phyloP scores from a whole-genome alignment of 2,113 vertebrate species.

The Oenanthe melanoleuca region DNA sequence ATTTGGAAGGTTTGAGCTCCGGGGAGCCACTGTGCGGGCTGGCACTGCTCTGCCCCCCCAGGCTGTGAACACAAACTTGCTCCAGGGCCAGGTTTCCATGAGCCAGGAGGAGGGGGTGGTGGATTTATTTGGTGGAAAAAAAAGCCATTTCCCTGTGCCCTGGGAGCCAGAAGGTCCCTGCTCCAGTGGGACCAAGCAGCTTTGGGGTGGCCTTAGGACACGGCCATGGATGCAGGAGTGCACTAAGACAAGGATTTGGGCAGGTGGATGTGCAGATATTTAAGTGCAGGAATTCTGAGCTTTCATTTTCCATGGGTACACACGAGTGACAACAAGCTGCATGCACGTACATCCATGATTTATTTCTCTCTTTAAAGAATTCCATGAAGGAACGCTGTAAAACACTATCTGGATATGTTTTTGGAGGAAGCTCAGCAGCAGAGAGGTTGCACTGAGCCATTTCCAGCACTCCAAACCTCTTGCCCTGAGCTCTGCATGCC shows the following conservation, averaged over 20 bases:
- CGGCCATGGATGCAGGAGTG: rapidly evolving
- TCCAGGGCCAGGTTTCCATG: constrained; percentile 53
- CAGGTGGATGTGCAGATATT: neutral
- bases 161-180: neutral
- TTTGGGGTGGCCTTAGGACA: neutral
- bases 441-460: neutral
- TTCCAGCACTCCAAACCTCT: rapidly evolving
- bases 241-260: rapidly evolving
- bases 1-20: neutral
- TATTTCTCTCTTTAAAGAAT: neutral
- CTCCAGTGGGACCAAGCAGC: neutral
- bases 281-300: neutral
- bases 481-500: rapidly evolving
- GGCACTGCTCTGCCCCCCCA: neutral
- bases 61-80: neutral
- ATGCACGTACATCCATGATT: rapidly evolving
- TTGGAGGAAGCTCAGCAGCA: neutral
- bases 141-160: rapidly evolving
- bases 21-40: neutral
- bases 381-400: neutral
- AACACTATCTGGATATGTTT: rapidly evolving
- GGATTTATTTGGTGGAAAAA: neutral
- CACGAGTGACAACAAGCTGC: rapidly evolving
- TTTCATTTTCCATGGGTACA: neutral
- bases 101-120: neutral